Base-by-base conservation (phyloP, 2,888 invertebrate genomes). In the Drosophila cracens region DNA sequence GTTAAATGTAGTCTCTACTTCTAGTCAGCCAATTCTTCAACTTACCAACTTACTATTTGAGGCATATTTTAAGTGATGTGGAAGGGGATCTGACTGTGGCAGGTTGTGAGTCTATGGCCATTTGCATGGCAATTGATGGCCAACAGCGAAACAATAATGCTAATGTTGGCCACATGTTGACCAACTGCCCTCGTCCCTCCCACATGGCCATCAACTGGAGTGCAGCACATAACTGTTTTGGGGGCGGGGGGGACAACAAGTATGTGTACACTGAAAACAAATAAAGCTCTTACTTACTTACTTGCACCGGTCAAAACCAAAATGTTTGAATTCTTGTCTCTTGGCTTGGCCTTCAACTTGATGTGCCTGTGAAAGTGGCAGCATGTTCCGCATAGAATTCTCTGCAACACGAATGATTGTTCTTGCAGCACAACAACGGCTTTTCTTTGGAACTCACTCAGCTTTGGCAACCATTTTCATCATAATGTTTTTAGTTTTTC, bases 161-260 rank as follows among this genome's bases (percentile, higher is more conserved):
- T 76, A 86, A 86, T 85, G 74, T 54, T 68, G 70, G 49, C 75
- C 67, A 61, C 62, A 74, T 81, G 71, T 25, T 86, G 73, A 83
- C 73, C 71, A 78, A 67, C 71, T 70, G 70, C 46, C 66, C 48
- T 29, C 57, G 65, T 62, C 63, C 33, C 62, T 63, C 59, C 27
- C 31, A 43, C n/a, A 21, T 57, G 40, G 8, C 56, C 25, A 57
- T 57, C 56, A 58, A 60, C 36, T 63, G 61, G 60, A 68, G 64
- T 62, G 49, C 38, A 52, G 48, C 21, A 46, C 76, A 73, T 83
- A 86, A 78, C 58, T 78, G 83, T 76, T 89, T 78, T 77, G 66
- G 48, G 70, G 34, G 4, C 4, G 69, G 40, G 31, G n/a, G 71
- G 40, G 69, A 38, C 81, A 52, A 68, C 73, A 70, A 77, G 69